Evolutionary conservation across 2,797 vertebrate genomes (phyloP).

Genomic region (Bradypus variegatus): DNA sequence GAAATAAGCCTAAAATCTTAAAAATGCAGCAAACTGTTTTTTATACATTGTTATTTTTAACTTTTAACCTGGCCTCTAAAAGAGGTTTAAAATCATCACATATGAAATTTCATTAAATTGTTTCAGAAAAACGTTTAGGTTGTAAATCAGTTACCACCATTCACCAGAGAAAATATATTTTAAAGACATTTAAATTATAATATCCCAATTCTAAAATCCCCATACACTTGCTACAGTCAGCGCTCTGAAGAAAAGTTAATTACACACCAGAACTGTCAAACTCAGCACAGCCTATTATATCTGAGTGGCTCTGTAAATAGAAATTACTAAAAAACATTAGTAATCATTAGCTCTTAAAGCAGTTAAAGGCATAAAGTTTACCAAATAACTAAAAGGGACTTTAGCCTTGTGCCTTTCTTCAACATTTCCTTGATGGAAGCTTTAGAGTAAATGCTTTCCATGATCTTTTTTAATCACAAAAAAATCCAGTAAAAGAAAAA

Average conservation of each 20-base stretch:
- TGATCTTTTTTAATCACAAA: constrained; percentile 18
- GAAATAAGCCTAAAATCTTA: constrained; percentile 42
- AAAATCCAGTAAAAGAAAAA: constrained; percentile 39
- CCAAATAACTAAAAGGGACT: background rate
- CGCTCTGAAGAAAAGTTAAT: constrained; percentile 44
- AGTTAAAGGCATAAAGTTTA: constrained; percentile 41
- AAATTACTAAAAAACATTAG: constrained; percentile 49
- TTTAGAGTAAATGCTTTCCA: constrained; percentile 20
- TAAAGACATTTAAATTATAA: constrained; percentile 40
- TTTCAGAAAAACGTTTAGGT: constrained; percentile 9
- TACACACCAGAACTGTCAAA: constrained; percentile 50
- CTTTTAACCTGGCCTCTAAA: constrained; percentile 11
- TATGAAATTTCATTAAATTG: constrained; percentile 37
- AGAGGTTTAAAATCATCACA: constrained; percentile 35
- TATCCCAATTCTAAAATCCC: constrained; percentile 42
- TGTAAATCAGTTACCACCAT: constrained; percentile 38
- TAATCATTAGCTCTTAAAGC: constrained; percentile 53
- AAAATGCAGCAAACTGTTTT: constrained; percentile 26
- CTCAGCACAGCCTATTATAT: constrained; percentile 40
- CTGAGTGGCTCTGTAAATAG: constrained; percentile 44
- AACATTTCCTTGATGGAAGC: background rate
- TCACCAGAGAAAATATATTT: constrained; percentile 30
- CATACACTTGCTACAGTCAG: constrained; percentile 31
- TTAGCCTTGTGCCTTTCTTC: constrained; percentile 19
- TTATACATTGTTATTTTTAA: constrained; percentile 35